phyloP scores from a whole-genome alignment of 1,140 invertebrate genomes.

The Dendrolimus punctatus region DNA sequence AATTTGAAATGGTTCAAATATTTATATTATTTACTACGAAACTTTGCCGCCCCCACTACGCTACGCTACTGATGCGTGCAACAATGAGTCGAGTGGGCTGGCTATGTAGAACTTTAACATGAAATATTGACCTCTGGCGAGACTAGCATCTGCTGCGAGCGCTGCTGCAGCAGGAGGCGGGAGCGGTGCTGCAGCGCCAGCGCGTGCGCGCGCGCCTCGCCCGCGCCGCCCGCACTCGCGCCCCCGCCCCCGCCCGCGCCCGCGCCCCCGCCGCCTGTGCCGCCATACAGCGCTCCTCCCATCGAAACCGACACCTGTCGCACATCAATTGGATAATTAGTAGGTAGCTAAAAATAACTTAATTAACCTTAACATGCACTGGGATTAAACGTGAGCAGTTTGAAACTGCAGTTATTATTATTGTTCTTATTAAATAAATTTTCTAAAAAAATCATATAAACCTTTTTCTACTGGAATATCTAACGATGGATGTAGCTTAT shows the following conservation, averaged over 20 bases:
- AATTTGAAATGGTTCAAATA: too few species aligned
- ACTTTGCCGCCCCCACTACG: too few species aligned
- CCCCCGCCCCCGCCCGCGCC: conserved; percentile 1
- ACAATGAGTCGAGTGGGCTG: neutral
- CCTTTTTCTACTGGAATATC: too few species aligned
- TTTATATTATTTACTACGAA: too few species aligned
- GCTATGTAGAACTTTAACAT: neutral
- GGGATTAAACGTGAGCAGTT: too few species aligned
- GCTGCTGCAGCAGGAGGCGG: conserved; percentile 54
- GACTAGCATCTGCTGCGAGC: conserved; percentile 56
- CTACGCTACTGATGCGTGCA: too few species aligned
- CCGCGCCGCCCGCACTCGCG: conserved; percentile 13
- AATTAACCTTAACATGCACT: too few species aligned
- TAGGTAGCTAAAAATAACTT: too few species aligned
- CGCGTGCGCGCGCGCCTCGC: conserved; percentile 31
- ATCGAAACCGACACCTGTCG: conserved; percentile 2
- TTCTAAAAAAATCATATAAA: too few species aligned
- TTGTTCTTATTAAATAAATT: too few species aligned
- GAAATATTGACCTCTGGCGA: conserved; percentile 41
- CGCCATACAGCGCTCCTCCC: conserved; percentile 22
- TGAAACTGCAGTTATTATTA: too few species aligned
- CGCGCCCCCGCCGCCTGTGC: conserved; percentile 9
- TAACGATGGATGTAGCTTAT: too few species aligned
- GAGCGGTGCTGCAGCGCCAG: conserved; percentile 45
- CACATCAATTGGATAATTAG: neutral